Evolutionary conservation across 2,888 invertebrate genomes (phyloP).

Genomic region (Nomada fabriciana): DNA sequence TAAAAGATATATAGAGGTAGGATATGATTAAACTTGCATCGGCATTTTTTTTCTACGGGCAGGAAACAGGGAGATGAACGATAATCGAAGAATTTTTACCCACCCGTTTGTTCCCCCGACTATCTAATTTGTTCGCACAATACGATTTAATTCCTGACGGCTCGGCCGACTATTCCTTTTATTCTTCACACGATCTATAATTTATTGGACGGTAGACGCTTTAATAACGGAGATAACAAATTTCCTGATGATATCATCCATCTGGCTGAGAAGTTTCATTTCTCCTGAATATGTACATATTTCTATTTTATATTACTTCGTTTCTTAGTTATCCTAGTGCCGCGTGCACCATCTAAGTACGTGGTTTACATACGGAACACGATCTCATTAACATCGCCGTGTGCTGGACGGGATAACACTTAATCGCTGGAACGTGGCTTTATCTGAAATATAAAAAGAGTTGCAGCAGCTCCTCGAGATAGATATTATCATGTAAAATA

Average conservation of each 20-base stretch:
- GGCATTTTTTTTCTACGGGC: background rate
- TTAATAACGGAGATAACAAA: slow-evolving; percentile 23
- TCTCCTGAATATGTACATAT: background rate
- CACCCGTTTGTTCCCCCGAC: background rate
- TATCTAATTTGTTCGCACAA: slow-evolving; percentile 13
- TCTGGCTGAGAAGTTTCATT: background rate
- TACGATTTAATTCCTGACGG: slow-evolving; percentile 9
- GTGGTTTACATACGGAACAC: slow-evolving; percentile 40
- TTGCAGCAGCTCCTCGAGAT: background rate
- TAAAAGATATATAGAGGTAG: background rate
- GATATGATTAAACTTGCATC: background rate
- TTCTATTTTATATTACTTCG: background rate
- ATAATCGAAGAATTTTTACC: slow-evolving; percentile 27
- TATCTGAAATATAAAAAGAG: background rate
- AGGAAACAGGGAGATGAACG: background rate
- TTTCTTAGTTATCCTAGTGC: background rate
- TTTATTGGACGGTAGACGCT: slow-evolving; percentile 34
- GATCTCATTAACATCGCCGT: slow-evolving; percentile 47
- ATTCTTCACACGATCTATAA: slow-evolving; percentile 22
- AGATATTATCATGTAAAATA: slow-evolving; percentile 29
- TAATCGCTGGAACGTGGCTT: slow-evolving; percentile 46
- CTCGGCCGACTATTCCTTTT: background rate
- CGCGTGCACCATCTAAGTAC: slow-evolving; percentile 10
- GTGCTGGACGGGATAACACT: slow-evolving; percentile 52
- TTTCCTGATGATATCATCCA: no score